Percentiles rank a stretch among this genome's conserved stretches.
Conservation (phyloP, 2,888 invertebrate species). For the Eristalinus aeneus region DNA sequence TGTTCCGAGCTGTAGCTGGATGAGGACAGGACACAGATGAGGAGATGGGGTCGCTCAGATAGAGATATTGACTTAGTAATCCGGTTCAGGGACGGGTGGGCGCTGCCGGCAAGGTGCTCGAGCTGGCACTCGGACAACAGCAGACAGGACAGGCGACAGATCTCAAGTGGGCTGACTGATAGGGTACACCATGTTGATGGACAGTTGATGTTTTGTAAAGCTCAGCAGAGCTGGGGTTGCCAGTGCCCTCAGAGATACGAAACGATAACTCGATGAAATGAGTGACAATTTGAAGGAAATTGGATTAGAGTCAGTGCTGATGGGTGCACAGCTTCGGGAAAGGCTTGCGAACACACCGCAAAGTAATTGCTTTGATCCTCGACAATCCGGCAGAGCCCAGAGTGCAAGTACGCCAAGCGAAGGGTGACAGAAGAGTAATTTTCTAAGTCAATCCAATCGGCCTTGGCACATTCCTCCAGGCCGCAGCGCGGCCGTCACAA, state of each 20-base stretch:
- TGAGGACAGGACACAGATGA: background rate
- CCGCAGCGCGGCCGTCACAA: background rate
- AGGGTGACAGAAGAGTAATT: background rate
- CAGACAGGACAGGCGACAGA: background rate
- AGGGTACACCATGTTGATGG: constrained; percentile 26
- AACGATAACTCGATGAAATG: constrained; percentile 39
- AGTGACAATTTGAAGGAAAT: constrained; percentile 37
- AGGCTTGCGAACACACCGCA: constrained; percentile 33
- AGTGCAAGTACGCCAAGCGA: background rate
- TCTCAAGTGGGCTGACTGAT: background rate
- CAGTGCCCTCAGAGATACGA: constrained; percentile 10
- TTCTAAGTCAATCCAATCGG: constrained; percentile 14
- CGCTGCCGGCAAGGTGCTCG: background rate
- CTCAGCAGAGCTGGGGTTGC: background rate
- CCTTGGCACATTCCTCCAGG: background rate
- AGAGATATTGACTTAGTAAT: constrained; percentile 27
- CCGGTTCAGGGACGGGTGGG: background rate
- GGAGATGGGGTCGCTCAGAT: constrained; percentile 13
- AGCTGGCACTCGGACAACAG: background rate
- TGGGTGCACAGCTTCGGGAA: background rate
- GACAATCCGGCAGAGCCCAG: background rate
- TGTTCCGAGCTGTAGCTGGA: background rate
- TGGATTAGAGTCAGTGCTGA: constrained; percentile 25
- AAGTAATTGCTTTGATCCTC: constrained; percentile 43
- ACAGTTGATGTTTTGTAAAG: constrained; percentile 28